These are phyloP conservation scores for Gnathonemus longibarbis DNA, from an alignment of 2,113 vertebrate genomes.

Conservation along the genomic window DNA sequence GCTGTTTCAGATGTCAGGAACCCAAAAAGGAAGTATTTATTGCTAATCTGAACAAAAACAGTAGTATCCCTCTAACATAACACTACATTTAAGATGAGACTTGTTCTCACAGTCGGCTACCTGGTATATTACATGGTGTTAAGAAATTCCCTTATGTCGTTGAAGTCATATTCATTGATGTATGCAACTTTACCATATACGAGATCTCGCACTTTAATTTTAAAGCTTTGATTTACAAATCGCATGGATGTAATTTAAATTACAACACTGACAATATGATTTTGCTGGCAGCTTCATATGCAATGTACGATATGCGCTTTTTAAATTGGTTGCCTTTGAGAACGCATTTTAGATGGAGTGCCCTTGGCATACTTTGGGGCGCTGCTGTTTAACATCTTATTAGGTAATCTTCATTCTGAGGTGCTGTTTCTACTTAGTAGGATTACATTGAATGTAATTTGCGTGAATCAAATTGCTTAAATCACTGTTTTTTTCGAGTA, in stretches of 20 bases:
- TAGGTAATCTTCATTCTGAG: not conserved
- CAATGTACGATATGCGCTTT: not conserved
- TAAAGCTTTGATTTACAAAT: not conserved
- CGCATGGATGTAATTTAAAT: not conserved
- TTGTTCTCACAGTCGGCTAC: not conserved
- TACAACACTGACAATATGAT: not conserved
- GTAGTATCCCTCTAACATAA: not conserved
- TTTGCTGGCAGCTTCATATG: not conserved
- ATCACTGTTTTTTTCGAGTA: not conserved
- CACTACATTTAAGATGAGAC: not conserved
- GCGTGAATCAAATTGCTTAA: not conserved
- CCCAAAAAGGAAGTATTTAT: not conserved
- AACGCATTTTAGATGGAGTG: not conserved
- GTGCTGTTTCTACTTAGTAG: not conserved
- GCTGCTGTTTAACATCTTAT: not conserved
- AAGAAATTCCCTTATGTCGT: not conserved
- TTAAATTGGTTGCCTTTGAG: not conserved
- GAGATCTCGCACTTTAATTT: not conserved
- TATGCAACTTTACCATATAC: not conserved
- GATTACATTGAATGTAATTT: not conserved
- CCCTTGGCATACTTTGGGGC: not conserved
- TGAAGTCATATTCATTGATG: not conserved
- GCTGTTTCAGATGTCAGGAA: not conserved
- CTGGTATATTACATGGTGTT: not conserved
- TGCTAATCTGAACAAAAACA: not conserved